Conservation (phyloP, 30 jellyfish, hydroid and myxozoan species). For the Cassiopea xamachana region DNA sequence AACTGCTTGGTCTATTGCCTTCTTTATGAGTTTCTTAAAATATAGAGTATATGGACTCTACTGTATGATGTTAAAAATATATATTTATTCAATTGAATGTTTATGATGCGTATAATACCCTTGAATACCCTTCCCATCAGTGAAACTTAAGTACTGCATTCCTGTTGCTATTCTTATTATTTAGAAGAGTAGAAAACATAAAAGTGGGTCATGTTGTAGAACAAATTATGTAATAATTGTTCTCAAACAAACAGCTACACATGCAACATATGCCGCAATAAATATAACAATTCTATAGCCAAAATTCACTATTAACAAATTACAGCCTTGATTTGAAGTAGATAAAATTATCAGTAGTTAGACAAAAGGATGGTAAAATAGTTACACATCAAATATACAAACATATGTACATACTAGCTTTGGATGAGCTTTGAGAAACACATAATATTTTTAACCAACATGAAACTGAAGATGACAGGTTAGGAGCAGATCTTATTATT, state of each 20-base stretch:
- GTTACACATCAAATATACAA: constrained; percentile 86
- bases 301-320: constrained; percentile 70
- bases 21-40: too few relatives aligned
- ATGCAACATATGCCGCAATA: constrained; percentile 70
- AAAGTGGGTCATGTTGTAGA: neutral
- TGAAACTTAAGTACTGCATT: too few relatives aligned
- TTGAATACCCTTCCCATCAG: too few relatives aligned
- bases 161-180: too few relatives aligned
- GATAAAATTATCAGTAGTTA: constrained; percentile 68
- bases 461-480: neutral
- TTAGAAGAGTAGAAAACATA: too few relatives aligned
- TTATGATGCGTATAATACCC: too few relatives aligned
- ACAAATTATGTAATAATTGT: constrained; percentile 27
- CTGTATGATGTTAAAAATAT: too few relatives aligned
- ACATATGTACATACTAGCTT: constrained; percentile 62
- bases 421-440: constrained; percentile 9
- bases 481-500: neutral
- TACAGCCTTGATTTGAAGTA: constrained; percentile 76
- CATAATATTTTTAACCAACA: neutral
- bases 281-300: constrained; percentile 70
- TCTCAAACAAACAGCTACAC: constrained; percentile 59
- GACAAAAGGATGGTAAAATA: constrained; percentile 77
- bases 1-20: too few relatives aligned
- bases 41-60: too few relatives aligned
- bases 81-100: too few relatives aligned